Percentiles rank a stretch among this genome's conserved stretches.
phyloP scores from a whole-genome alignment of 2,113 vertebrate genomes.

The Sorex araneus region DNA sequence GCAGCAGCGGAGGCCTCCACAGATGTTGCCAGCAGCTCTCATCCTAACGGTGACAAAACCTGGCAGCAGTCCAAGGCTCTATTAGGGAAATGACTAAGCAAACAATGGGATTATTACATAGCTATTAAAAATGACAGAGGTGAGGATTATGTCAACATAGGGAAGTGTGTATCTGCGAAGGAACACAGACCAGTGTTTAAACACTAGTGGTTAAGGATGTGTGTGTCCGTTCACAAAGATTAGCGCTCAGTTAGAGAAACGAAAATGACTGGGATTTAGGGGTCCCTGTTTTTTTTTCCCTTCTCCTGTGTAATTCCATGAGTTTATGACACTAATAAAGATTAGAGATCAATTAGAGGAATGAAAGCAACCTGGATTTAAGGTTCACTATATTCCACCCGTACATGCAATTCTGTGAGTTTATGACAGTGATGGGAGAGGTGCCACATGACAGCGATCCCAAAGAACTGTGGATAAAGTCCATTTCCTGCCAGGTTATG shows the following conservation, averaged over 20 bases:
- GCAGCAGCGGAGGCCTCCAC: neutral
- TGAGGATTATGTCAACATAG: slow-evolving; percentile 62
- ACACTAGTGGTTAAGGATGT: slow-evolving; percentile 45
- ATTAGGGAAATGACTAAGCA: slow-evolving; percentile 76
- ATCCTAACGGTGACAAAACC: slow-evolving; percentile 32
- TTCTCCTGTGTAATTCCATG: neutral
- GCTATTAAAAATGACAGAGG: slow-evolving; percentile 79
- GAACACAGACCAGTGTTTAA: slow-evolving; percentile 60
- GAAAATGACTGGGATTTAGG: neutral
- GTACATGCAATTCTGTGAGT: neutral
- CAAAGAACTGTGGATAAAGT: neutral
- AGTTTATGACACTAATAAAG: slow-evolving; percentile 30
- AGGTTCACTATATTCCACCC: neutral
- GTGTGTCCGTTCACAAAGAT: slow-evolving; percentile 38
- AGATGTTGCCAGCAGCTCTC: slow-evolving; percentile 64
- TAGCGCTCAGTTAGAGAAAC: slow-evolving; percentile 28
- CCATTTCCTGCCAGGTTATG: neutral
- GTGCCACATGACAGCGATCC: neutral
- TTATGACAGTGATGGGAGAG: neutral
- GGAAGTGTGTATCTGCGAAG: slow-evolving; percentile 56
- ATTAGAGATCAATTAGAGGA: slow-evolving; percentile 17
- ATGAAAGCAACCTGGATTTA: neutral
- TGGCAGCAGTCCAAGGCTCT: slow-evolving; percentile 70
- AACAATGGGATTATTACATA: slow-evolving; percentile 78
- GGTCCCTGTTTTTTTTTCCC: neutral